Conservation (phyloP, 2,888 invertebrate species). For the Beris chalybata region DNA sequence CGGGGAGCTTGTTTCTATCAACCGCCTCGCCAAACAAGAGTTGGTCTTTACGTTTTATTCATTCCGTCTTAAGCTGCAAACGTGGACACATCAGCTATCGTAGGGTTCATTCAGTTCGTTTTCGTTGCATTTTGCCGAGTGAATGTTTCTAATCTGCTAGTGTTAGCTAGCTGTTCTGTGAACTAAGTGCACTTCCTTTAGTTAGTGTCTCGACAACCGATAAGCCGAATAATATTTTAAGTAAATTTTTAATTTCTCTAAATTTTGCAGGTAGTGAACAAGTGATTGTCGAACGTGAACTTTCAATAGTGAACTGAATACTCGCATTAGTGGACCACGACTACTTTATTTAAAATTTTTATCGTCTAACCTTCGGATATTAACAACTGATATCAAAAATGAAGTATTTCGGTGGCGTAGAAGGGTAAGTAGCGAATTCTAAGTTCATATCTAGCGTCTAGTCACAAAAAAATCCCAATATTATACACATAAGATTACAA, state of each 20-base stretch:
- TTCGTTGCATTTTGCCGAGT: too few relatives aligned
- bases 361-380: background rate
- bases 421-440: constrained; percentile 46
- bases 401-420: constrained; percentile 51
- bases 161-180: too few relatives aligned
- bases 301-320: constrained; percentile 7
- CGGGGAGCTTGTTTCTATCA: background rate
- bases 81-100: constrained; percentile 19
- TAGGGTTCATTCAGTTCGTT: background rate
- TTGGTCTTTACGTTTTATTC: constrained; percentile 8
- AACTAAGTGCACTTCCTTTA: too few relatives aligned
- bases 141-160: too few relatives aligned
- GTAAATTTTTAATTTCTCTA: too few relatives aligned
- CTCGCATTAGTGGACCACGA: constrained; percentile 12
- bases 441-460: background rate
- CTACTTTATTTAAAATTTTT: background rate
- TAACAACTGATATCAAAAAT: constrained; percentile 39
- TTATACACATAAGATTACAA: constrained; percentile 9
- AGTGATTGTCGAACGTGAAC: too few relatives aligned
- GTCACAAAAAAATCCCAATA: background rate
- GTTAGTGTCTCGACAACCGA: too few relatives aligned
- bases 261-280: too few relatives aligned
- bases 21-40: background rate
- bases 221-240: too few relatives aligned
- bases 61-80: constrained; percentile 28